Evolutionary conservation across 2,113 vertebrate species (phyloP), one percentile per base, ranked within the genome.

Genomic region (Illadopsis cleaveri): DNA sequence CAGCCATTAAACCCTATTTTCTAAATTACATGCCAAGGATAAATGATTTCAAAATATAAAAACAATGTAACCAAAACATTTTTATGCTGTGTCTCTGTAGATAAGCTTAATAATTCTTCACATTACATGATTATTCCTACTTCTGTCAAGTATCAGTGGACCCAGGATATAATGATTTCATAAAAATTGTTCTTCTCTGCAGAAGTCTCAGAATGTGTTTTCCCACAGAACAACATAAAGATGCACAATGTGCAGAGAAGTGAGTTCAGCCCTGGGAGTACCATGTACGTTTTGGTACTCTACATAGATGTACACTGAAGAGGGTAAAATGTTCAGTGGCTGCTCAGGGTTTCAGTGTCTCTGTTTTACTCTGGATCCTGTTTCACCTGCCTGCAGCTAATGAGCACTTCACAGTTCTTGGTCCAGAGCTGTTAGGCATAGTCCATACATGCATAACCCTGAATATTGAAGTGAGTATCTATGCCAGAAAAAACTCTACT

Each of bases 1-100:
- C 28, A 82, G 42, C 58, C 33, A 73, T 65, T 93, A 83, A 93
- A 92, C 27, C 21, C n/a, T 64, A 82, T 57, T 95, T 95, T 93
- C 68, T 88, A 89, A 81, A 94, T 94, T 76, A 85, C 45, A 75
- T 48, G 61, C 24, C 44, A 71, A 81, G 12, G 22, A 88, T 58
- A 88, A 91, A 80, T 70, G 1, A 91, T 54, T 90, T 87, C 65
- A 47, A 91, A 80, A 62, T 45, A 86, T 22, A 85, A 94, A 95
- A 93, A 78, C 57, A 86, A 91, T 42, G 40, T 31, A 72, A 78
- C 31, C 12, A 70, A 82, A 79, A 56, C 4, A 15, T 54, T 35
- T 70, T 87, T 31, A 70, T 62, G 44, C 28, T 42, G 20, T 53
- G 12, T 79, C 22, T 88, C 82, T 85, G 53, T 57, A 40, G 78